Conservation (phyloP, 1,140 invertebrate genomes). For the Platyura marginata region DNA sequence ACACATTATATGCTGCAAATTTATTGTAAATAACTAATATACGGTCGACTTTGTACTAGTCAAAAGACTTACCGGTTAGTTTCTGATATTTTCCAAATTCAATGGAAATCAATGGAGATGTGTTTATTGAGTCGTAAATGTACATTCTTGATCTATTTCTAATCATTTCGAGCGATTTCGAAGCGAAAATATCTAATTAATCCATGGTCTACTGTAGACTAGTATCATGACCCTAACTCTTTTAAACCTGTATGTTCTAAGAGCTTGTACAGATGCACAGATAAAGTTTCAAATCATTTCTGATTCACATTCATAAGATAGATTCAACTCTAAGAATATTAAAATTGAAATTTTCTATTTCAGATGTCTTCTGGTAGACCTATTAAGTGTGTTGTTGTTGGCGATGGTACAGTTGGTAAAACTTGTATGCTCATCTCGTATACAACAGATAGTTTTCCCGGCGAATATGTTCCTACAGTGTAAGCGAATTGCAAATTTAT, state of each 20-base stretch:
- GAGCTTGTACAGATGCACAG: too few species aligned
- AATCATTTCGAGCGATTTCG: too few species aligned
- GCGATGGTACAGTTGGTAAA: slow-evolving; percentile 87
- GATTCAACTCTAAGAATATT: not conserved
- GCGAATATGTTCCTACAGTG: slow-evolving; percentile 94
- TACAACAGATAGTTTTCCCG: slow-evolving; percentile 96
- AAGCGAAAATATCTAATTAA: too few species aligned
- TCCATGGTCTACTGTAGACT: too few species aligned
- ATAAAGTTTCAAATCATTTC: not conserved
- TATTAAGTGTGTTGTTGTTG: slow-evolving; percentile 70
- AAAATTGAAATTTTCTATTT: slow-evolving; percentile 7
- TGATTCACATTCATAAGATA: not conserved
- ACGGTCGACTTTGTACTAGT: too few species aligned
- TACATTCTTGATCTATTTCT: too few species aligned
- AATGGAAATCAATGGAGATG: not conserved
- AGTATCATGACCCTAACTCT: too few species aligned
- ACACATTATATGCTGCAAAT: not conserved
- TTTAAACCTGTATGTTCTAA: too few species aligned
- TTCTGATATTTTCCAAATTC: not conserved
- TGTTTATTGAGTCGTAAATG: too few species aligned
- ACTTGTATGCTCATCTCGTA: slow-evolving; percentile 99
- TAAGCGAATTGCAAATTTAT: slow-evolving; percentile 32
- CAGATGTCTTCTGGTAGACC: slow-evolving; percentile 69
- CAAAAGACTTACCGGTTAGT: too few species aligned
- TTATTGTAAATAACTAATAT: not conserved